Percentiles rank a stretch among this genome's conserved stretches.
phyloP scores from a whole-genome alignment of 1,140 invertebrate genomes.

The Sycophila sp. region DNA sequence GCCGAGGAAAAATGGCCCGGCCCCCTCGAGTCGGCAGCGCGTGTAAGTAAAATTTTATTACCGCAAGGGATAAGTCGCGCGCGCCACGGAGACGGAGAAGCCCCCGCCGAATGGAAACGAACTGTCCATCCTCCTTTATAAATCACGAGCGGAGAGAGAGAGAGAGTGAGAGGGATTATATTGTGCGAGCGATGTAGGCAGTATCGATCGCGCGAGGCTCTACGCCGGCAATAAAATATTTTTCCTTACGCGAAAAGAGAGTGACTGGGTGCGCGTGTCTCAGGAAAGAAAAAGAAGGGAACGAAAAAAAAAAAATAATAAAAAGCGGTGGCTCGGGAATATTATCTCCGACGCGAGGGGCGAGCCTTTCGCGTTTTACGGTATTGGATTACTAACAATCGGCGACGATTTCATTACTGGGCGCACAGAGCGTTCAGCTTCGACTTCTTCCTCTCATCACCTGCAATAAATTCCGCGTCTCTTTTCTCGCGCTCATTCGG shows the following conservation, averaged over 20 bases:
- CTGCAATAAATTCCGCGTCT: conserved; percentile 9
- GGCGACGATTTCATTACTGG: conserved; percentile 24
- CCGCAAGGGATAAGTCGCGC: conserved; percentile 2
- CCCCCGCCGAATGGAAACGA: conserved; percentile 20
- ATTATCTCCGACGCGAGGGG: neutral
- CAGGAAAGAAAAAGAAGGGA: conserved; percentile 8
- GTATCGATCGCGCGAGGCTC: conserved; percentile 29
- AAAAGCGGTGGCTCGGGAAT: neutral
- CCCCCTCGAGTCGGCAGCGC: conserved; percentile 13
- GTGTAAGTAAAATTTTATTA: conserved; percentile 41
- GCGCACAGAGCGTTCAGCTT: too few relatives aligned
- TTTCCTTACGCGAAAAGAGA: conserved; percentile 11
- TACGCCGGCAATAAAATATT: conserved; percentile 27
- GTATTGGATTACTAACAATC: conserved; percentile 35
- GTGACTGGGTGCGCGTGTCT: too few relatives aligned
- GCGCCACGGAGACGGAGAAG: neutral
- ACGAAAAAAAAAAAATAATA: conserved; percentile 29
- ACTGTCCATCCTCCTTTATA: conserved; percentile 21
- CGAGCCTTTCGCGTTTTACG: neutral
- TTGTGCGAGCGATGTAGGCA: neutral
- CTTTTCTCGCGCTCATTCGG: neutral
- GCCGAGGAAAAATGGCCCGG: conserved; percentile 1
- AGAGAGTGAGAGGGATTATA: conserved; percentile 9
- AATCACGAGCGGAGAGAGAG: conserved; percentile 22
- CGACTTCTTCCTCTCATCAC: conserved; percentile 20